Conservation (phyloP, 2,113 vertebrate genomes). For the Labeo catla region DNA sequence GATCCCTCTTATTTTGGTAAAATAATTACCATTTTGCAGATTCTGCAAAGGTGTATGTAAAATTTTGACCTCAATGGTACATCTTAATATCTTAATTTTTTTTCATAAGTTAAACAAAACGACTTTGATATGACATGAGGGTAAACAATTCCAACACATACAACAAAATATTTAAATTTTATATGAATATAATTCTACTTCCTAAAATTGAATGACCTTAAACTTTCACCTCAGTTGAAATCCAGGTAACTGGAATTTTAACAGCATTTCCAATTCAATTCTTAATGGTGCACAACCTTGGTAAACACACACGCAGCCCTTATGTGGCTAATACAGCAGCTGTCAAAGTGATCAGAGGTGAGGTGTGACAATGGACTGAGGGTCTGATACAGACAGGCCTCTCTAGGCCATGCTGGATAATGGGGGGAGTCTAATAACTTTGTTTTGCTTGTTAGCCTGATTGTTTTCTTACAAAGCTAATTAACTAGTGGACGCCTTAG, state of each 20-base stretch:
- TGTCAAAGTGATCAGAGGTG: constrained; percentile 25
- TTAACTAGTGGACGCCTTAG: constrained; percentile 71
- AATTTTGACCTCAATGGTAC: too few species aligned
- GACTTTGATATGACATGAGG: not conserved
- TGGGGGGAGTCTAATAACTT: constrained; percentile 71
- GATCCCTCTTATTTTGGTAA: too few species aligned
- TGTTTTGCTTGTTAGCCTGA: constrained; percentile 78
- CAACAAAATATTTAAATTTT: not conserved
- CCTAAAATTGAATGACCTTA: not conserved
- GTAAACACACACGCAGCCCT: not conserved
- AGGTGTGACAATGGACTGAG: constrained; percentile 47
- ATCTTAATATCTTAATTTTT: not conserved
- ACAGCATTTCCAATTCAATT: not conserved
- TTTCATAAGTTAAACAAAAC: not conserved
- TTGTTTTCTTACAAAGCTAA: constrained; percentile 80
- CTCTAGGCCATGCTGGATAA: constrained; percentile 64
- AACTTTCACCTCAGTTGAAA: not conserved
- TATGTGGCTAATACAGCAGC: not conserved
- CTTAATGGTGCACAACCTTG: not conserved
- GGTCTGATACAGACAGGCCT: constrained; percentile 53
- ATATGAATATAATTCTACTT: not conserved
- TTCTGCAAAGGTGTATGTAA: too few species aligned
- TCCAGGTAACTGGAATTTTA: not conserved
- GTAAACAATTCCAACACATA: not conserved
- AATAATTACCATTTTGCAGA: too few species aligned